Percentiles rank a stretch among this genome's conserved stretches.
Evolutionary conservation across 2,888 invertebrate genomes (phyloP).

Genomic region (Synanthedon tipuliformis): DNA sequence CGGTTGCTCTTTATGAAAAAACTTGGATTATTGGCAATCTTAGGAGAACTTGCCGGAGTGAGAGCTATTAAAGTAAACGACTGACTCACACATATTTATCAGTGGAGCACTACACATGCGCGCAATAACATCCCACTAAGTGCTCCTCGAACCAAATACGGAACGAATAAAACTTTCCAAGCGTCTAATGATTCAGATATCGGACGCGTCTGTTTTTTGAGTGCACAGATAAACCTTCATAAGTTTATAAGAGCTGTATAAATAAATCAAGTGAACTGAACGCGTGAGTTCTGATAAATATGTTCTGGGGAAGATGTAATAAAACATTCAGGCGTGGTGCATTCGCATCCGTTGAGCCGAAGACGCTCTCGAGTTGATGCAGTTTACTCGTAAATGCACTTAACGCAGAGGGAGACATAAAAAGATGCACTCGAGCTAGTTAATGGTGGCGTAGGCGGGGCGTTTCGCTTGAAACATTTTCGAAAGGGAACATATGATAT

Average conservation of each 20-base stretch:
- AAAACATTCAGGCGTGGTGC: slow-evolving; percentile 36
- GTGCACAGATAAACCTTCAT: slow-evolving; percentile 43
- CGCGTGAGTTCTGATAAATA: slow-evolving; percentile 29
- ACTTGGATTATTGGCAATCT: too few relatives aligned
- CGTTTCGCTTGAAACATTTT: slow-evolving; percentile 22
- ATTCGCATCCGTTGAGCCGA: slow-evolving; percentile 30
- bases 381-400: slow-evolving; percentile 29
- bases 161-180: slow-evolving; percentile 24
- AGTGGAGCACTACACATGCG: slow-evolving; percentile 38
- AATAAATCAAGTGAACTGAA: slow-evolving; percentile 12
- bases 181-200: slow-evolving; percentile 35
- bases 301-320: slow-evolving; percentile 26
- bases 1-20: too few relatives aligned
- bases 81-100: slow-evolving; percentile 43
- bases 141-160: slow-evolving; percentile 31
- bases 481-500: slow-evolving; percentile 15
- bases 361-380: slow-evolving; percentile 13
- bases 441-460: slow-evolving; percentile 49
- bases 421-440: slow-evolving; percentile 57
- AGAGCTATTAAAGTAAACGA: slow-evolving; percentile 13
- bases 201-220: slow-evolving; percentile 43
- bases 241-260: slow-evolving; percentile 24
- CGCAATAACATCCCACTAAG: slow-evolving; percentile 32
- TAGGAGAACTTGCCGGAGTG: neutral
- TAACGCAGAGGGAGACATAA: slow-evolving; percentile 52